A percentile compares a stretch with the other conserved stretches of the same genome.
Conservation (phyloP, 1,140 invertebrate species). For the Chionoecetes opilio region DNA sequence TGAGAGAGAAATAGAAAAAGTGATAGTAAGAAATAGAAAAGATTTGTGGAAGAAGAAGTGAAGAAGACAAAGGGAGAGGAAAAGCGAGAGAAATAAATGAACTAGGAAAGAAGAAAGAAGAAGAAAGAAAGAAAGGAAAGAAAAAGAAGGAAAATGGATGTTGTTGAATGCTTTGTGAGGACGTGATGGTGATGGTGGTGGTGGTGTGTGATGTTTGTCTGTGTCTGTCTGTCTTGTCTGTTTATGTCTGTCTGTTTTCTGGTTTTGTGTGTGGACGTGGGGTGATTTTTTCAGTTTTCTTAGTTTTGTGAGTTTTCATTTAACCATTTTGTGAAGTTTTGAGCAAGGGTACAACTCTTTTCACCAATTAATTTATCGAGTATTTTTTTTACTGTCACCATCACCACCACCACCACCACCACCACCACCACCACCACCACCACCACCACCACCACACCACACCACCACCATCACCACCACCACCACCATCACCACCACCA, state of each 20-base stretch:
- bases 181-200: not conserved
- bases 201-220: not conserved
- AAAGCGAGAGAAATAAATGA: too few species aligned
- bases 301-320: too few species aligned
- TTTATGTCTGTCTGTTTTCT: not conserved
- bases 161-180: not conserved
- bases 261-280: not conserved
- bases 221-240: not conserved
- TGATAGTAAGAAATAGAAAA: not conserved
- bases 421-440: not conserved
- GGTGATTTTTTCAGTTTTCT: not conserved
- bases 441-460: not conserved
- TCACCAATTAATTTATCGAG: too few species aligned
- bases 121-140: not conserved
- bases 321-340: too few species aligned
- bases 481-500: not conserved
- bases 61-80: too few species aligned
- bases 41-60: not conserved
- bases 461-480: too few species aligned
- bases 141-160: not conserved
- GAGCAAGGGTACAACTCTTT: too few species aligned
- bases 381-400: too few species aligned
- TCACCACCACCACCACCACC: too few species aligned
- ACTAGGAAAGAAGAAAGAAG: not conserved
- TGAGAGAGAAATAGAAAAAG: not conserved